These are phyloP conservation scores for Steinernema feltiae DNA, from an alignment of 1,140 invertebrate species.

Conservation along the genomic window DNA sequence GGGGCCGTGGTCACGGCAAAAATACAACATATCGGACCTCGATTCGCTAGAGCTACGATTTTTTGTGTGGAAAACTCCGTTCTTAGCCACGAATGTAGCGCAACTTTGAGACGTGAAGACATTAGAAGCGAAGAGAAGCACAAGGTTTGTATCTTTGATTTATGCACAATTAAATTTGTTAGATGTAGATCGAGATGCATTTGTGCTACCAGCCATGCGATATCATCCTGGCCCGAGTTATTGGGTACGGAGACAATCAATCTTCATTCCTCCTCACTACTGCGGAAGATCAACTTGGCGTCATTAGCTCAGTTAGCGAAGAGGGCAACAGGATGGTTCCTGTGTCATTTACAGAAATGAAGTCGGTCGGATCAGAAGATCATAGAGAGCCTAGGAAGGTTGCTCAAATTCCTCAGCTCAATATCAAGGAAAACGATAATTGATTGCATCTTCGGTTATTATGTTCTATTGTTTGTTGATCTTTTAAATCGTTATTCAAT, in stretches of 20 bases:
- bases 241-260: conserved; percentile 34
- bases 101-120: conserved; percentile 26
- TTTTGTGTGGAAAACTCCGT: conserved; percentile 32
- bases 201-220: conserved; percentile 29
- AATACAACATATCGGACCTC: conserved; percentile 20
- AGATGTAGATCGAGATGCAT: conserved; percentile 25
- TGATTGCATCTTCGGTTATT: background rate
- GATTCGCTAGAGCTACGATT: conserved; percentile 33
- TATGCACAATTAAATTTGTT: background rate
- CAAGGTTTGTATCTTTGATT: conserved; percentile 20
- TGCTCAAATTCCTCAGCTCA: conserved; percentile 32
- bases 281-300: conserved; percentile 33
- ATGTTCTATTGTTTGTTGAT: background rate
- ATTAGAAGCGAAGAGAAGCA: conserved; percentile 24
- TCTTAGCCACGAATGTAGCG: conserved; percentile 23
- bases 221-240: conserved; percentile 32
- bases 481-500: background rate
- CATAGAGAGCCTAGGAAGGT: conserved; percentile 27
- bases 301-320: conserved; percentile 26
- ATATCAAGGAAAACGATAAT: background rate
- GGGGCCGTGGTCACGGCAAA: conserved; percentile 33
- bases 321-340: conserved; percentile 28
- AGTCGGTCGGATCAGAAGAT: conserved; percentile 8
- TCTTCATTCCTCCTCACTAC: conserved; percentile 32
- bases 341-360: conserved; percentile 17